These are phyloP conservation scores for Nannospalax galili DNA, from an alignment of 2,113 vertebrate genomes.

Conservation along the genomic window DNA sequence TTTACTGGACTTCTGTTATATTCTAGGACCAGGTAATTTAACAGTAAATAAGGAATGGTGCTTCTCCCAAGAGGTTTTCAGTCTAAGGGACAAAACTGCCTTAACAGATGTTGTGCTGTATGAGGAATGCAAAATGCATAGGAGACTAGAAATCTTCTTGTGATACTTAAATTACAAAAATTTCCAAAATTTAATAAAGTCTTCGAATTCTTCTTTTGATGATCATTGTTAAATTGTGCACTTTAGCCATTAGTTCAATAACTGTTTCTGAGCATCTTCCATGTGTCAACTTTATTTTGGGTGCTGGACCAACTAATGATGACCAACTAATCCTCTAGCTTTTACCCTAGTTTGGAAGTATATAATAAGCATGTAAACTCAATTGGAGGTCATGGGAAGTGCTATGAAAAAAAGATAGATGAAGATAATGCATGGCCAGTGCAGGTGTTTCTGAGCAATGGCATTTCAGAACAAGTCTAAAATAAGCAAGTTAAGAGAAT, in stretches of 20 bases:
- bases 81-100: neutral
- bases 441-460: neutral
- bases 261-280: neutral
- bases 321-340: neutral
- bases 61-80: neutral
- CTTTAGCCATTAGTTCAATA: slow-evolving; percentile 1
- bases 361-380: neutral
- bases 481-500: neutral
- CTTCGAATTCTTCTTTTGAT: neutral
- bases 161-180: slow-evolving; percentile 6
- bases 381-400: neutral
- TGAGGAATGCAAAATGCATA: neutral
- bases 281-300: neutral
- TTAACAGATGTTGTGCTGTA: neutral
- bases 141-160: neutral
- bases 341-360: neutral
- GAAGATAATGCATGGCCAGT: neutral
- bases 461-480: neutral
- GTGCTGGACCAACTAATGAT: neutral
- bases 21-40: neutral
- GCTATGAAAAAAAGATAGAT: neutral
- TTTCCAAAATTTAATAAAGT: neutral
- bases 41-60: neutral
- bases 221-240: neutral
- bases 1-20: slow-evolving; percentile 8